A percentile compares a stretch with the other conserved stretches of the same genome.
These are phyloP conservation scores for Drosophila recens DNA, from an alignment of 2,888 invertebrate genomes.

Conservation along the genomic window DNA sequence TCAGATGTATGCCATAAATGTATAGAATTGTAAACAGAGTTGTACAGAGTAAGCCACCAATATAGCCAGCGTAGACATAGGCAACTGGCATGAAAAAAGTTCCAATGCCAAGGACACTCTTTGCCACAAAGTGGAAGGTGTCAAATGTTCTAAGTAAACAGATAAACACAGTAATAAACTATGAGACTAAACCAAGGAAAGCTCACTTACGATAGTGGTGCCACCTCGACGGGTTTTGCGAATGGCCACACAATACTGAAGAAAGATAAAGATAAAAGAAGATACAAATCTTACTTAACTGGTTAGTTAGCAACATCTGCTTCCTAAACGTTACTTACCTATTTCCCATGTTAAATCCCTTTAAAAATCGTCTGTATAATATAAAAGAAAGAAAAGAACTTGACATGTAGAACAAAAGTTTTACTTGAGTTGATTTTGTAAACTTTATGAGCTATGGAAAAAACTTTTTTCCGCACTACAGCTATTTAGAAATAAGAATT, in stretches of 20 bases:
- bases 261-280: background rate
- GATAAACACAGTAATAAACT: background rate
- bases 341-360: background rate
- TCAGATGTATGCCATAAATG: constrained; percentile 17
- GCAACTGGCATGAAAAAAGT: constrained; percentile 6
- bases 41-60: background rate
- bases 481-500: background rate
- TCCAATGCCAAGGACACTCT: constrained; percentile 14
- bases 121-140: background rate
- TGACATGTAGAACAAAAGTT: background rate
- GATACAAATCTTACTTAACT: background rate
- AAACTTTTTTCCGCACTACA: background rate
- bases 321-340: background rate
- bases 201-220: constrained; percentile 12
- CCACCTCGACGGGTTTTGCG: background rate
- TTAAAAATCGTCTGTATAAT: background rate
- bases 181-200: background rate
- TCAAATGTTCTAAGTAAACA: constrained; percentile 3
- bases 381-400: background rate
- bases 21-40: background rate
- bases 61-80: background rate
- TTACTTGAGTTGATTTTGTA: background rate
- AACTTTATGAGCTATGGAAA: background rate
- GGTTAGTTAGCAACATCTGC: background rate
- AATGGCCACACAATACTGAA: background rate